Conservation (phyloP, 2,113 vertebrate genomes). For the Oplegnathus fasciatus region DNA sequence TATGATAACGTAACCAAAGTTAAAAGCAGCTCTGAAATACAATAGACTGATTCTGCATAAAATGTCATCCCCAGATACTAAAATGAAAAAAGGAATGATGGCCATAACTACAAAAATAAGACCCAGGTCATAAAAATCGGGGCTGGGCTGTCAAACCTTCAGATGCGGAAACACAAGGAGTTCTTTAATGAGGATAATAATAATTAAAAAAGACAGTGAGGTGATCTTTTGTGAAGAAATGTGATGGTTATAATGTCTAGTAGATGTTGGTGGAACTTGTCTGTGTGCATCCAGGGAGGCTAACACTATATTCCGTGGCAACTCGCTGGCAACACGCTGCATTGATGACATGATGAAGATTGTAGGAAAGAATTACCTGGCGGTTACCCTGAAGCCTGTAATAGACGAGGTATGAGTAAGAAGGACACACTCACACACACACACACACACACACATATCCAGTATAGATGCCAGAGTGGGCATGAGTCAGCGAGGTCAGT, state of each 20-base stretch:
- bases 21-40: conserved; percentile 14
- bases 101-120: not conserved
- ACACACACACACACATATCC: conserved; percentile 3
- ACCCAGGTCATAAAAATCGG: not conserved
- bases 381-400: conserved; percentile 94
- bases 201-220: not conserved
- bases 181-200: not conserved
- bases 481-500: conserved; percentile 35
- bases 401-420: conserved; percentile 91
- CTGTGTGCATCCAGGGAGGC: conserved; percentile 89
- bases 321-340: conserved; percentile 95
- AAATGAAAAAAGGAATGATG: not conserved
- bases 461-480: not conserved
- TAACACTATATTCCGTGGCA: conserved; percentile 97
- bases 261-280: not conserved
- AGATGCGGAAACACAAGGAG: not conserved
- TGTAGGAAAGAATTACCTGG: conserved; percentile 96
- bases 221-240: not conserved
- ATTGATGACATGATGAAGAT: conserved; percentile 99
- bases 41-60: not conserved
- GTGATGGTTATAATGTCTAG: not conserved
- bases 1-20: not conserved
- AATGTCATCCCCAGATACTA: not conserved
- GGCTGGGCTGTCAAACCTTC: not conserved
- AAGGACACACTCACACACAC: not conserved